A percentile compares a stretch with the other conserved stretches of the same genome.
Evolutionary conservation across 2,888 invertebrate species (phyloP).

Genomic region (Lasioglossum marginatum): DNA sequence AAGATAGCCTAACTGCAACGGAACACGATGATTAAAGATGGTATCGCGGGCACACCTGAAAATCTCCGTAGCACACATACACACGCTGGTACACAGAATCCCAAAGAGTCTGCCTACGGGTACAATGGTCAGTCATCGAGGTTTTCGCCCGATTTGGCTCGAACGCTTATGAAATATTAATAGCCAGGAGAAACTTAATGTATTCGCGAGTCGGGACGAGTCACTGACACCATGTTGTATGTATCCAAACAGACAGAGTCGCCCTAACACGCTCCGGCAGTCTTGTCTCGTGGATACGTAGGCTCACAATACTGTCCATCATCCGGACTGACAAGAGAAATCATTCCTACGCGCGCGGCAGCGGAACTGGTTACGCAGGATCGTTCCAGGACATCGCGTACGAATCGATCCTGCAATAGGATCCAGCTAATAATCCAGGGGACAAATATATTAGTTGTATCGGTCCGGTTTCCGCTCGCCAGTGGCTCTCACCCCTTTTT

Average conservation of each 20-base stretch:
- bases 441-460: constrained; percentile 21
- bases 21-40: constrained; percentile 45
- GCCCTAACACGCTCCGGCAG: constrained; percentile 29
- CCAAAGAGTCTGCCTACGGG: background rate
- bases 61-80: background rate
- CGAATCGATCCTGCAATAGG: constrained; percentile 20
- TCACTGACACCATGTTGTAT: background rate
- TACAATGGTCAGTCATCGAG: constrained; percentile 58
- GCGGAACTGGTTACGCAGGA: constrained; percentile 51
- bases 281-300: constrained; percentile 33
- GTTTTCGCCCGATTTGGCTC: constrained; percentile 58
- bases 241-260: constrained; percentile 32
- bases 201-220: constrained; percentile 44
- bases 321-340: constrained; percentile 55
- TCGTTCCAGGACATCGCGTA: constrained; percentile 49
- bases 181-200: constrained; percentile 57
- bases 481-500: constrained; percentile 27
- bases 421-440: constrained; percentile 13
- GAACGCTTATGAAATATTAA: constrained; percentile 69
- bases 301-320: constrained; percentile 50
- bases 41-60: constrained; percentile 32
- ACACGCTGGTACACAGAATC: background rate
- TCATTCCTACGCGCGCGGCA: constrained; percentile 40
- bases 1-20: constrained; percentile 3
- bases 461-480: background rate